These are phyloP conservation scores for Hemiscyllium ocellatum DNA, from an alignment of 2,113 vertebrate species.

Conservation along the genomic window DNA sequence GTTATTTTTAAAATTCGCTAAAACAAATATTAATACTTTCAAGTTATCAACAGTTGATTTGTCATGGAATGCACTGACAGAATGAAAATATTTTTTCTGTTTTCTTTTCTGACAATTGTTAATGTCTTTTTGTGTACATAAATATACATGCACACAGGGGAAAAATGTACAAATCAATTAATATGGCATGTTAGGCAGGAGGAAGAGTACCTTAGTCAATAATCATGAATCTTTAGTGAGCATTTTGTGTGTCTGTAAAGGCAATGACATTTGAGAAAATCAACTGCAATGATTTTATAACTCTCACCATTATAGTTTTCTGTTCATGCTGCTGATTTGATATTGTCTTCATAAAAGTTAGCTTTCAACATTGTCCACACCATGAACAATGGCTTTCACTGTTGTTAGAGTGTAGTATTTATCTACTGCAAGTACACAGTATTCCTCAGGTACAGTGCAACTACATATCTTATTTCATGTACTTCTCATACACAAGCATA, in stretches of 20 bases:
- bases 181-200: background rate
- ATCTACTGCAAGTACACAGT: background rate
- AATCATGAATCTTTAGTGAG: conserved; percentile 3
- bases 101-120: background rate
- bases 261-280: background rate
- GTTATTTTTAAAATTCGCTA: background rate
- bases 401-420: background rate
- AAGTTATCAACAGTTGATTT: background rate
- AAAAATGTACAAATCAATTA: background rate
- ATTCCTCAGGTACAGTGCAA: background rate
- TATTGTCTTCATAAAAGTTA: background rate
- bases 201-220: background rate
- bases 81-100: background rate
- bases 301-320: background rate
- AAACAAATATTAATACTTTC: background rate
- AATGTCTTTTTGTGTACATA: background rate
- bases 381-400: background rate
- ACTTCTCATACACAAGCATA: background rate
- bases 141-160: background rate
- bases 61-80: background rate
- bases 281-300: background rate
- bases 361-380: background rate
- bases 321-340: background rate
- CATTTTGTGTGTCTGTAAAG: background rate
- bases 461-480: background rate